These are phyloP conservation scores for Antheraea pernyi DNA, from an alignment of 1,140 invertebrate species.

Conservation along the genomic window DNA sequence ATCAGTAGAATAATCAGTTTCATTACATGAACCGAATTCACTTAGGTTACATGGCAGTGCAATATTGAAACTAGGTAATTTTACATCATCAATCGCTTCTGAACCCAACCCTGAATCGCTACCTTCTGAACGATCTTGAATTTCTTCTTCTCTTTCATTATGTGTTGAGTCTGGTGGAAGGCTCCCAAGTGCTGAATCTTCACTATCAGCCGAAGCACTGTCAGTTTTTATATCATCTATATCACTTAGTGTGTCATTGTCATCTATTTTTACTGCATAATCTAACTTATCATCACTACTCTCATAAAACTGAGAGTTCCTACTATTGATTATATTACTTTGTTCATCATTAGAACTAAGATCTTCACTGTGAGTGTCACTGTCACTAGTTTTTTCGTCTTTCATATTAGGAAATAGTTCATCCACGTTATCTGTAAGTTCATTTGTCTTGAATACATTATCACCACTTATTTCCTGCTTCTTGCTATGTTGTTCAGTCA, in stretches of 20 bases:
- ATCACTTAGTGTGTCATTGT: constrained; percentile 75
- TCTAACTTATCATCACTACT: constrained; percentile 72
- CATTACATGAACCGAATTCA: constrained; percentile 37
- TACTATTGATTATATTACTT: constrained; percentile 55
- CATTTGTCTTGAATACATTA: constrained; percentile 29
- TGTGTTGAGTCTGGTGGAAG: constrained; percentile 59
- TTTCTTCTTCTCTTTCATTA: constrained; percentile 71
- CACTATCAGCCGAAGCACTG: constrained; percentile 75
- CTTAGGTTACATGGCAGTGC: constrained; percentile 45
- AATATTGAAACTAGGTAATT: constrained; percentile 59
- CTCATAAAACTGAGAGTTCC: constrained; percentile 73
- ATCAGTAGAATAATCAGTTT: constrained; percentile 41
- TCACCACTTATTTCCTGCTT: constrained; percentile 12
- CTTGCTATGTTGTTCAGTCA: constrained; percentile 10
- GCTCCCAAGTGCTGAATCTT: constrained; percentile 76
- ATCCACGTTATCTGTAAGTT: constrained; percentile 34
- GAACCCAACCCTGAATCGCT: constrained; percentile 89
- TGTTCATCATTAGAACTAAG: constrained; percentile 64
- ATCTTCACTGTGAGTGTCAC: constrained; percentile 67
- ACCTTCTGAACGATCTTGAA: constrained; percentile 83
- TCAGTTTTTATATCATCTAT: constrained; percentile 78
- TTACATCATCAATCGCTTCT: constrained; percentile 80
- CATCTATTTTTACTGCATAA: constrained; percentile 72
- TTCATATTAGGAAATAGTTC: constrained; percentile 44
- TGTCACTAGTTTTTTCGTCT: constrained; percentile 65